Percentiles rank a stretch among this genome's conserved stretches.
Conservation (phyloP, 2,888 invertebrate genomes). For the Phymatocera aterrima region DNA sequence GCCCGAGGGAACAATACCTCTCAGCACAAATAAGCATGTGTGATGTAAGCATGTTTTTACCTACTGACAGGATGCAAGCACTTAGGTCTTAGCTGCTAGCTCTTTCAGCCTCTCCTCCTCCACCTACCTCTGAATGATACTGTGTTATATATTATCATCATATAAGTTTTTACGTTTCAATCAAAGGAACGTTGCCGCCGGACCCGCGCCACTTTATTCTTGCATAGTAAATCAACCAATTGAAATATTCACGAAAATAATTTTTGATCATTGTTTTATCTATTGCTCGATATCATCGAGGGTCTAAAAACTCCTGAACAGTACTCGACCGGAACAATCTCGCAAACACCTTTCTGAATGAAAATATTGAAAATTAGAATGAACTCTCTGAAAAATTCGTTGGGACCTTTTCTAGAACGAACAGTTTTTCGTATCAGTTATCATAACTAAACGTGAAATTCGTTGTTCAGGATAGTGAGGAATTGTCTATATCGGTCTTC, state of each 20-base stretch:
- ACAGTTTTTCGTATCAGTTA: neutral
- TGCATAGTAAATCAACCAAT: too few species aligned
- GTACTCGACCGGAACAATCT: too few species aligned
- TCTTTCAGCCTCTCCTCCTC: constrained; percentile 19
- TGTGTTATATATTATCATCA: neutral
- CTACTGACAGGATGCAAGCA: constrained; percentile 37
- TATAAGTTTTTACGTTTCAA: constrained; percentile 4
- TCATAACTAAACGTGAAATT: neutral
- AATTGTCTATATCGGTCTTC: neutral
- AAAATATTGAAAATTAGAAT: too few species aligned
- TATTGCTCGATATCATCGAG: too few species aligned
- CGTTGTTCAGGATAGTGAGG: neutral
- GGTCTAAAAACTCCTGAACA: too few species aligned
- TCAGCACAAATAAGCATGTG: neutral
- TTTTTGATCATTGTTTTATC: too few species aligned
- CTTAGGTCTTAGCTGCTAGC: constrained; percentile 23
- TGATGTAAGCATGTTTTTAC: constrained; percentile 33
- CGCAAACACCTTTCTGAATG: too few species aligned
- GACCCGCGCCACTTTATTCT: too few species aligned
- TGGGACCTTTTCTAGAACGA: neutral
- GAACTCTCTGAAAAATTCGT: too few species aligned
- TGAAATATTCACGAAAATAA: too few species aligned
- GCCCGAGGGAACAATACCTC: constrained; percentile 20
- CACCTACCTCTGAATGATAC: constrained; percentile 16
- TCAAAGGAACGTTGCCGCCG: neutral